Percentiles rank a stretch among this genome's conserved stretches.
Evolutionary conservation across 2,113 vertebrate genomes (phyloP).

Genomic region (Erythrolamprus reginae): DNA sequence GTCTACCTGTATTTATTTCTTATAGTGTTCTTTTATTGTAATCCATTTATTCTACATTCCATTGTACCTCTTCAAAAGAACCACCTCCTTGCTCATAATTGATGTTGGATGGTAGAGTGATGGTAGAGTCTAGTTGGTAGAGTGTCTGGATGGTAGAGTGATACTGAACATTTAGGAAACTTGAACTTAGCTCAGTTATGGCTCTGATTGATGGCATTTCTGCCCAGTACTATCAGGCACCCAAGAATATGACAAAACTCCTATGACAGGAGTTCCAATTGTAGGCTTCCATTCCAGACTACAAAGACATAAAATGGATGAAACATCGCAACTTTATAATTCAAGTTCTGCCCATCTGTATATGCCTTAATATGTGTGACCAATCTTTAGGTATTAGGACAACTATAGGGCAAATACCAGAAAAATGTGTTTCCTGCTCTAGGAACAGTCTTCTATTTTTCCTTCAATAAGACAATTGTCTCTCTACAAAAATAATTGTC

Average conservation of each 20-base stretch:
- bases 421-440: neutral
- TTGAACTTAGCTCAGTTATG: neutral
- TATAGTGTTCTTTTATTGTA: neutral
- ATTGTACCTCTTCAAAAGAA: neutral
- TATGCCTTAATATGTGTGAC: neutral
- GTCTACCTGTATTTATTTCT: neutral
- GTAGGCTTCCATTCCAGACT: neutral
- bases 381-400: neutral
- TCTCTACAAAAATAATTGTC: neutral
- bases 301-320: neutral
- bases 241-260: neutral
- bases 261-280: neutral
- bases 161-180: neutral
- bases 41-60: neutral
- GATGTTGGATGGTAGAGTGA: neutral
- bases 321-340: neutral
- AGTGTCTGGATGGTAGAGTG: neutral
- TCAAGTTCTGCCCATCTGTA: neutral
- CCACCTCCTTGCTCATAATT: neutral
- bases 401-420: neutral
- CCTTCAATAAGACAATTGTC: neutral
- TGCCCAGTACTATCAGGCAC: neutral
- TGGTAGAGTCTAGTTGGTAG: no score
- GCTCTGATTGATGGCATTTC: neutral
- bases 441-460: neutral